These are phyloP conservation scores for Ammodytes dubius DNA, from an alignment of 2,113 vertebrate species.

Conservation along the genomic window DNA sequence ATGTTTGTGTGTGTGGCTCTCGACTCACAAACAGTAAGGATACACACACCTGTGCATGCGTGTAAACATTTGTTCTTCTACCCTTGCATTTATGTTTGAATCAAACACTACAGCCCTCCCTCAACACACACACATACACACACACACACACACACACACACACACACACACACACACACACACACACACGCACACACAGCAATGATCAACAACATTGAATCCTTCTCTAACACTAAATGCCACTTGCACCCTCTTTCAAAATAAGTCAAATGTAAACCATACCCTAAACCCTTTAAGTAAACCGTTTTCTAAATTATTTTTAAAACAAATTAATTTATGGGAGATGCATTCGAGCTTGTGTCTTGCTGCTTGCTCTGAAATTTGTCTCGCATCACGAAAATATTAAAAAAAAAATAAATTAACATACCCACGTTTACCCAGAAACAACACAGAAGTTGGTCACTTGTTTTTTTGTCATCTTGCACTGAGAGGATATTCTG, in stretches of 20 bases:
- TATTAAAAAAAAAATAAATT: slow-evolving; percentile 8
- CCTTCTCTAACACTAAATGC: slow-evolving; percentile 37
- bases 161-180: too few relatives aligned
- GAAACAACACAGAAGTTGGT: neutral
- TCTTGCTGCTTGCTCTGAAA: slow-evolving; percentile 2
- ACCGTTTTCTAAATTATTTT: neutral
- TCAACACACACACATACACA: neutral
- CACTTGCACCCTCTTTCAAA: slow-evolving; percentile 27
- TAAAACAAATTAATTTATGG: slow-evolving; percentile 4
- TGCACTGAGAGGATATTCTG: slow-evolving; percentile 12
- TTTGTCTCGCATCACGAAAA: neutral
- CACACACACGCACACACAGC: slow-evolving; percentile 4
- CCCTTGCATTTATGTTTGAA: slow-evolving; percentile 46
- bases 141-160: too few relatives aligned
- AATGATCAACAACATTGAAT: slow-evolving; percentile 39
- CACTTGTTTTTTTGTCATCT: neutral
- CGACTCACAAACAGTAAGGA: slow-evolving; percentile 37
- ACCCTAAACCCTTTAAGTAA: slow-evolving; percentile 10
- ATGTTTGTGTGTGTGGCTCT: slow-evolving; percentile 19
- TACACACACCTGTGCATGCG: slow-evolving; percentile 36
- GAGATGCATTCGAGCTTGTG: neutral
- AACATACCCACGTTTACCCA: neutral
- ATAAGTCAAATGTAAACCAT: slow-evolving; percentile 16
- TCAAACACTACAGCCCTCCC: slow-evolving; percentile 19
- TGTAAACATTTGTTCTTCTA: slow-evolving; percentile 57